phyloP scores from a whole-genome alignment of 1,140 invertebrate genomes.

The Phymorhynchus buccinoides region DNA sequence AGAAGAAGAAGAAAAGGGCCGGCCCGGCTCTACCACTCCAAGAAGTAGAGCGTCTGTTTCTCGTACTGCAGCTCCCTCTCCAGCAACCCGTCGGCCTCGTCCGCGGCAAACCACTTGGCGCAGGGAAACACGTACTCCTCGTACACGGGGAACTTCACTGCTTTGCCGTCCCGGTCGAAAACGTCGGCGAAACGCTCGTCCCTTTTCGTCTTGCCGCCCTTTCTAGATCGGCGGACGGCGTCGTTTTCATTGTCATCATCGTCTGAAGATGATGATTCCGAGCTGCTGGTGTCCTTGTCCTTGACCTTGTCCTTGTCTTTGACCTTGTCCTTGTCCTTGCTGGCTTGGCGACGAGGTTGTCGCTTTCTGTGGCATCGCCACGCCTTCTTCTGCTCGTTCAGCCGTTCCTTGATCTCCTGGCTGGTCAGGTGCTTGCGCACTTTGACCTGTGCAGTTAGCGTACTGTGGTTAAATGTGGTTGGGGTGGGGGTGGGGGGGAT shows the following conservation, averaged over 20 bases:
- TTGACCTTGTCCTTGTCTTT: slow-evolving; percentile 35
- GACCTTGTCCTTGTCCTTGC: slow-evolving; percentile 33
- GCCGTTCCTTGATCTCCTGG: slow-evolving; percentile 45
- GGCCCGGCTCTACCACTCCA: slow-evolving; percentile 36
- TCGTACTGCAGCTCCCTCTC: slow-evolving; percentile 61
- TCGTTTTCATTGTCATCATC: slow-evolving; percentile 33
- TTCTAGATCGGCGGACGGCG: not conserved
- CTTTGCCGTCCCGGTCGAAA: slow-evolving; percentile 42
- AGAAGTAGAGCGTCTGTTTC: slow-evolving; percentile 49
- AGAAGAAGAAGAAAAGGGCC: too few species aligned
- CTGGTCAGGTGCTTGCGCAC: slow-evolving; percentile 34
- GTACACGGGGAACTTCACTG: slow-evolving; percentile 54
- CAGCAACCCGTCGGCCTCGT: slow-evolving; percentile 68
- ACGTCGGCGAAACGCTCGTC: slow-evolving; percentile 36
- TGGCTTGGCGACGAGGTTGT: slow-evolving; percentile 34
- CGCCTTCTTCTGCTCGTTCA: slow-evolving; percentile 49
- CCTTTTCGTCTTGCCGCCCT: slow-evolving; percentile 24
- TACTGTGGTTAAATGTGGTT: not conserved
- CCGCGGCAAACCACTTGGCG: slow-evolving; percentile 67
- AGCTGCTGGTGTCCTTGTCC: slow-evolving; percentile 13
- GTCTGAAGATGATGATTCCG: slow-evolving; percentile 38
- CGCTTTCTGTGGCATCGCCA: slow-evolving; percentile 32
- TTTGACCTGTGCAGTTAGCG: slow-evolving; percentile 19
- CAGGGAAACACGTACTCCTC: slow-evolving; percentile 64
- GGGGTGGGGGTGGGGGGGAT: too few species aligned